Evolutionary conservation across 2,113 vertebrate species (phyloP).

Genomic region (Glaucidium brasilianum): DNA sequence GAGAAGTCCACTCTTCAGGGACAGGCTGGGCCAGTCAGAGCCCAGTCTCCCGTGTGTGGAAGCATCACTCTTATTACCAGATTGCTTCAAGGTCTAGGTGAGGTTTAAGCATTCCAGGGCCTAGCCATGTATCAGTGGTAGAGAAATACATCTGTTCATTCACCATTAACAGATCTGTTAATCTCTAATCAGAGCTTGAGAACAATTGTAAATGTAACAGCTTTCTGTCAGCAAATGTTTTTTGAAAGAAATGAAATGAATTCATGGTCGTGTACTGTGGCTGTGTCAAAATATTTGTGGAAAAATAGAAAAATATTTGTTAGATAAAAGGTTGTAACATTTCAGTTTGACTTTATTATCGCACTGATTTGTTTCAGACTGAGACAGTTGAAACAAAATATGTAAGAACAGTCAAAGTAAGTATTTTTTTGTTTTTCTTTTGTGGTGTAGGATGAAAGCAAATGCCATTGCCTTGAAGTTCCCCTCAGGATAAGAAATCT

Average conservation of each 20-base stretch:
- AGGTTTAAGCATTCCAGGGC: background rate
- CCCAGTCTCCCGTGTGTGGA: background rate
- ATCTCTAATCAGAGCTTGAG: background rate
- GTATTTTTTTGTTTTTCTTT: background rate
- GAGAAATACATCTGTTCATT: background rate
- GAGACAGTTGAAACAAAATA: background rate
- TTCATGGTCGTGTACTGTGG: fast-evolving
- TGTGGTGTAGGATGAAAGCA: background rate
- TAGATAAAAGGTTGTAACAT: background rate
- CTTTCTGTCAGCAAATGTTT: background rate
- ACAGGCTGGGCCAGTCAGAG: background rate
- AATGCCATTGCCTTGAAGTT: background rate
- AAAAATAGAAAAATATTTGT: background rate
- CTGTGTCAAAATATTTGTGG: background rate
- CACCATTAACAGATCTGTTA: background rate
- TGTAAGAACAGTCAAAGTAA: background rate
- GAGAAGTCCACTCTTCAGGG: background rate
- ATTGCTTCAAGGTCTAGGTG: background rate
- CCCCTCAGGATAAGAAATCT: background rate
- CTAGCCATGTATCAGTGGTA: background rate
- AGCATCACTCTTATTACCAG: background rate
- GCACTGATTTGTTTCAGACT: background rate
- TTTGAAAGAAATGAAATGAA: background rate
- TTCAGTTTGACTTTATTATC: background rate
- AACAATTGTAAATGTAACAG: background rate